Evolutionary conservation across 2,113 vertebrate species (phyloP).

Genomic region (Pseudopipra pipra): DNA sequence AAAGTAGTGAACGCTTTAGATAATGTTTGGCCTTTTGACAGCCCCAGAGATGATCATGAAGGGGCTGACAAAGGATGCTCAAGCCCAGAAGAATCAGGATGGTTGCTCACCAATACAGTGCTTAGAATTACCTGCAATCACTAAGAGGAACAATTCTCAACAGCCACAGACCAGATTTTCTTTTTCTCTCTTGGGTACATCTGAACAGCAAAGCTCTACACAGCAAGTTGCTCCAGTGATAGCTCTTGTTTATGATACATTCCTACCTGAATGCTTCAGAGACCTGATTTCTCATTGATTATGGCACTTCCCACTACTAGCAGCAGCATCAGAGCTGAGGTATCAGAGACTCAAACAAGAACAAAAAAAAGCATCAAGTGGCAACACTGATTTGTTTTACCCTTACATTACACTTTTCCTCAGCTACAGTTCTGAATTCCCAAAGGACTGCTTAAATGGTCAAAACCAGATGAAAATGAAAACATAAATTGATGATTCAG

Average conservation of each 20-base stretch:
- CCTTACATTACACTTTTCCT: neutral
- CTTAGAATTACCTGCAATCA: neutral
- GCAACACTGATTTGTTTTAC: neutral
- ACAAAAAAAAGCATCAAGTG: neutral
- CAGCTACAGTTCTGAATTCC: conserved; percentile 26
- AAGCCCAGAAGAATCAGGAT: neutral
- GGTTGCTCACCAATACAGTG: neutral
- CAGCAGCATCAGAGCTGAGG: neutral
- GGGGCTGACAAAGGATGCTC: neutral
- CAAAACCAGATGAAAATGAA: conserved; percentile 54
- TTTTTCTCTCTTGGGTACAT: neutral
- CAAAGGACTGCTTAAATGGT: conserved; percentile 22
- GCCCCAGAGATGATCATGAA: neutral
- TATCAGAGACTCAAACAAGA: neutral
- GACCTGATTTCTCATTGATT: neutral
- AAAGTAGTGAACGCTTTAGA: neutral
- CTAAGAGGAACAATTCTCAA: neutral
- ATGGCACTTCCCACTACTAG: neutral
- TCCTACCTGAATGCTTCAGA: neutral
- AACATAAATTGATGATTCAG: conserved; percentile 37
- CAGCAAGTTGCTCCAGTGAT: neutral
- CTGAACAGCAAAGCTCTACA: neutral
- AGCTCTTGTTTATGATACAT: neutral
- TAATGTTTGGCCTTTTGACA: neutral
- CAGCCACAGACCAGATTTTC: neutral